phyloP scores from a whole-genome alignment of 2,113 vertebrate species.

The Melanerpes aurifrons region DNA sequence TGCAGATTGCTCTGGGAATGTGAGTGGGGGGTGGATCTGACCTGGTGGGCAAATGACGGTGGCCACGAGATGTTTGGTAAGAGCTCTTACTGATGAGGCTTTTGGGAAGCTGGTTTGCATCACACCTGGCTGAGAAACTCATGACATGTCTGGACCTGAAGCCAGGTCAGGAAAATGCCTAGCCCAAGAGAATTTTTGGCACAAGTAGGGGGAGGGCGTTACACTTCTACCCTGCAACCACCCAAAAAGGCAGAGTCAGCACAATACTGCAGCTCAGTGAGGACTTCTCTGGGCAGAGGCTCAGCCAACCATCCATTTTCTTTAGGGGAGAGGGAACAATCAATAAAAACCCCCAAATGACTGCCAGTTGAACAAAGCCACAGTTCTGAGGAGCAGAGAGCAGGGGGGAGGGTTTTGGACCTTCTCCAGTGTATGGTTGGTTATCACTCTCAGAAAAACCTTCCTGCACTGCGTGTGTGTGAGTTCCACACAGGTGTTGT shows the following conservation, averaged over 20 bases:
- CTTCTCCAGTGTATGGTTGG: background rate
- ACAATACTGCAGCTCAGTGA: background rate
- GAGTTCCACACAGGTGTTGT: background rate
- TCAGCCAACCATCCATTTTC: background rate
- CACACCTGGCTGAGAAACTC: background rate
- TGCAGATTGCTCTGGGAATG: background rate
- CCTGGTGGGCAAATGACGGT: rapidly evolving
- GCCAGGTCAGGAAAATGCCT: background rate
- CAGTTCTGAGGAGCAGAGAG: background rate
- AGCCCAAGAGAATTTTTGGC: background rate
- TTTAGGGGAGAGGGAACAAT: background rate
- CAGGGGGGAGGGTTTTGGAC: background rate
- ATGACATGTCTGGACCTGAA: background rate
- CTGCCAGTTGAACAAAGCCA: background rate
- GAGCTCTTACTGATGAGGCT: background rate
- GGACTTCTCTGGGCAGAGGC: background rate
- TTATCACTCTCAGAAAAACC: background rate
- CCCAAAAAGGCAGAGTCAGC: background rate
- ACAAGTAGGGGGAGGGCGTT: background rate
- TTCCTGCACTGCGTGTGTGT: rapidly evolving
- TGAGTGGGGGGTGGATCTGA: rapidly evolving
- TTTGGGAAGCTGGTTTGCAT: background rate
- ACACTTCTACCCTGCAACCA: background rate
- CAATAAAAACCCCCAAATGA: background rate
- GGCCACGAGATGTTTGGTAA: background rate